Conservation (phyloP, 2,113 vertebrate species). For the Lipophrys pholis region DNA sequence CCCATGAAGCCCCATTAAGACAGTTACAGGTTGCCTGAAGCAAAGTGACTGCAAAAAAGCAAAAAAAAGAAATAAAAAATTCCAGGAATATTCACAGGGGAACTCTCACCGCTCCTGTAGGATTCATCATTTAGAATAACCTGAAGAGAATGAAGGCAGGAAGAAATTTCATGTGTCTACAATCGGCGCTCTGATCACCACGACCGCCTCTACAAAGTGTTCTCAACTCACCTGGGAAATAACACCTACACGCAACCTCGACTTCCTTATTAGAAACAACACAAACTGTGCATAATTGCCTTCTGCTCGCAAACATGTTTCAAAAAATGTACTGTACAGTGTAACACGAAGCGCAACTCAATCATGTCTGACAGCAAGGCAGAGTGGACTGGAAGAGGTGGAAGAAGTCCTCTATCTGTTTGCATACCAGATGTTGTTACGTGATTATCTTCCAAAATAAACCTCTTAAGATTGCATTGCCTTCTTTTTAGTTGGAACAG, state of each 20-base stretch:
- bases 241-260: constrained; percentile 32
- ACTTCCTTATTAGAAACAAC: constrained; percentile 29
- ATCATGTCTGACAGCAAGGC: constrained; percentile 8
- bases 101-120: constrained; percentile 9
- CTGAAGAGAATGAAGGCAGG: constrained; percentile 35
- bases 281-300: constrained; percentile 24
- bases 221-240: constrained; percentile 46
- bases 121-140: constrained; percentile 43
- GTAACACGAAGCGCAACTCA: not conserved
- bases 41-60: constrained; percentile 17
- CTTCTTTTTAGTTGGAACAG: no score
- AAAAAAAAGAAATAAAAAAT: constrained; percentile 32
- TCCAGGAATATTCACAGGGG: constrained; percentile 38
- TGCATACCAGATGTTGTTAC: no score
- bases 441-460: no score
- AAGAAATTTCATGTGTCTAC: constrained; percentile 29
- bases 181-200: constrained; percentile 29
- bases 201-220: constrained; percentile 35
- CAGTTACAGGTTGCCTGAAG: constrained; percentile 18
- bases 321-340: not conserved
- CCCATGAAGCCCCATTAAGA: constrained; percentile 17
- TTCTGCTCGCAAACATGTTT: constrained; percentile 3
- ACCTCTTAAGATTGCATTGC: no score
- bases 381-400: not conserved
- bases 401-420: not conserved